phyloP scores from a whole-genome alignment of 2,113 vertebrate genomes.

The Coturnix japonica region DNA sequence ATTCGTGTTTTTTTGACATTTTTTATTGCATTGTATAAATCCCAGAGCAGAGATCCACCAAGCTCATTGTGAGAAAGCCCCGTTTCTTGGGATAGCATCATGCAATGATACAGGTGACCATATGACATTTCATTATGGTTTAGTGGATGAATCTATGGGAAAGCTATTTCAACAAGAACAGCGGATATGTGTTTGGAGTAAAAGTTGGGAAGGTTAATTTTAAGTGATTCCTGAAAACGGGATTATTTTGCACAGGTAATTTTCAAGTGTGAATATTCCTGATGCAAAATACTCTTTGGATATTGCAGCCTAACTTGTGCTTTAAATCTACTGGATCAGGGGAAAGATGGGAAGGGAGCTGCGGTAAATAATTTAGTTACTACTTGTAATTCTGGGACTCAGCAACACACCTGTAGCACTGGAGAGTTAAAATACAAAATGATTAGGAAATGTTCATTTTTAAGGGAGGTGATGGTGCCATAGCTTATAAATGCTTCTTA shows the following conservation, averaged over 20 bases:
- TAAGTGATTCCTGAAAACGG: background rate
- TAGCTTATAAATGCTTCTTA: background rate
- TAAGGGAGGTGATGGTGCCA: background rate
- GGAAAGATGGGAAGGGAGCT: background rate
- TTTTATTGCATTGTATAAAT: constrained; percentile 83
- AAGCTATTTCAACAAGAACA: background rate
- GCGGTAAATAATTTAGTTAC: background rate
- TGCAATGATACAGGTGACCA: constrained; percentile 29
- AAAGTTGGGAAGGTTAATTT: constrained; percentile 21
- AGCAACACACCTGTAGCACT: background rate
- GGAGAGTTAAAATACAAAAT: background rate
- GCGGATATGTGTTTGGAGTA: fast-evolving
- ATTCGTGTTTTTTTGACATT: constrained; percentile 74
- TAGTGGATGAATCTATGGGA: background rate
- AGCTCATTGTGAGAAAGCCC: constrained; percentile 65
- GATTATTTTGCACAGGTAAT: background rate
- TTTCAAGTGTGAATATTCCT: constrained; percentile 8
- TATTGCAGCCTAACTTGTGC: background rate
- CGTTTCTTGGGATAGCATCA: constrained; percentile 42
- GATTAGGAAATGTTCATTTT: background rate
- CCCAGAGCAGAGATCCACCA: constrained; percentile 41
- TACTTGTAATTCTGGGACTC: background rate
- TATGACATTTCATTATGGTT: background rate
- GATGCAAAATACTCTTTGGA: background rate
- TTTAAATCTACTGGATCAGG: background rate